Conservation (phyloP, 2,113 vertebrate genomes). For the Ptilonorhynchus violaceus region DNA sequence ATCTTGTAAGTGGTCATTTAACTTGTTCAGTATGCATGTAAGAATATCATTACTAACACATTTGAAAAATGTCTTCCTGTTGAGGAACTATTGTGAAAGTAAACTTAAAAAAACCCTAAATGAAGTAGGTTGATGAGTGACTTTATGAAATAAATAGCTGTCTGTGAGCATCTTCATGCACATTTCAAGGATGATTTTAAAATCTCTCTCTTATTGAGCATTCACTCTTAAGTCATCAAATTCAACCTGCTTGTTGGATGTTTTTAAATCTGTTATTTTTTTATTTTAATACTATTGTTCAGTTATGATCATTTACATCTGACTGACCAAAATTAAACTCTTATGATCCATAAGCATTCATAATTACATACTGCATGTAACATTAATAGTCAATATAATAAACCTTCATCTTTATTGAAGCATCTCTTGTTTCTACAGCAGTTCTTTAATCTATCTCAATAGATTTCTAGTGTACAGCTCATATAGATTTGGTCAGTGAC, state of each 20-base stretch:
- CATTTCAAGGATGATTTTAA: background rate
- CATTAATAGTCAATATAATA: conserved; percentile 78
- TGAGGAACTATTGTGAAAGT: conserved; percentile 33
- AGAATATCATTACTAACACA: conserved; percentile 26
- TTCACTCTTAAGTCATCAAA: background rate
- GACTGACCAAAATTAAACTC: conserved; percentile 66
- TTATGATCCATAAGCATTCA: conserved; percentile 68
- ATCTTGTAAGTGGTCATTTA: conserved; percentile 81
- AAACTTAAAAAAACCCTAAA: conserved; percentile 39
- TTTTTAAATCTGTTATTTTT: background rate
- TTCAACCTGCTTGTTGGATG: background rate
- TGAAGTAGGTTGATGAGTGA: background rate
- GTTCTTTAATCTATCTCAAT: conserved; percentile 81
- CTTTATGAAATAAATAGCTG: conserved; percentile 6
- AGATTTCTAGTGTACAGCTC: conserved; percentile 77
- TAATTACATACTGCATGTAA: conserved; percentile 68
- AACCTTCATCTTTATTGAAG: conserved; percentile 76
- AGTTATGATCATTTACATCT: conserved; percentile 54
- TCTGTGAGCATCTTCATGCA: background rate
- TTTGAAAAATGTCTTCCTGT: conserved; percentile 39
- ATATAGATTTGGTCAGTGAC: conserved; percentile 78
- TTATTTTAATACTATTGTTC: conserved; percentile 36
- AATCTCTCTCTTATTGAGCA: background rate
- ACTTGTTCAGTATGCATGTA: conserved; percentile 57
- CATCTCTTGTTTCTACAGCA: conserved; percentile 72